These are phyloP conservation scores for Bembecia ichneumoniformis DNA, from an alignment of 2,888 invertebrate species.

Conservation along the genomic window DNA sequence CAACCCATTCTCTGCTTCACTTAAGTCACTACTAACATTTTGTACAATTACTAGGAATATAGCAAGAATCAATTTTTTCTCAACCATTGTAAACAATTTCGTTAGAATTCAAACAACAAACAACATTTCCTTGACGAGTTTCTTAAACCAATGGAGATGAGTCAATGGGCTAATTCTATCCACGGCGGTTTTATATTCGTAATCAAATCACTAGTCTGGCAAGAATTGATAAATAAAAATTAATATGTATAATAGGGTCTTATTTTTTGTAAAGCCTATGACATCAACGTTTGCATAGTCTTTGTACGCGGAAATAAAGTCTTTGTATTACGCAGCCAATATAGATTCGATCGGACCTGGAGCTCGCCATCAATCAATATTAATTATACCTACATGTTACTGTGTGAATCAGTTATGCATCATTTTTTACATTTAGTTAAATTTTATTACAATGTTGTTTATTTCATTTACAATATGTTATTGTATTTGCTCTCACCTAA, in stretches of 20 bases:
- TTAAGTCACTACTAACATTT: slow-evolving; percentile 18
- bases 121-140: slow-evolving; percentile 36
- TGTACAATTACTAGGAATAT: slow-evolving; percentile 12
- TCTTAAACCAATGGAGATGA: slow-evolving; percentile 44
- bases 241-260: slow-evolving; percentile 7
- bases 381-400: background rate
- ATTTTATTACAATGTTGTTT: no score
- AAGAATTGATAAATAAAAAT: slow-evolving; percentile 26
- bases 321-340: background rate
- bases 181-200: slow-evolving; percentile 30
- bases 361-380: slow-evolving; percentile 4
- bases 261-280: slow-evolving; percentile 21
- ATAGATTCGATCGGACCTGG: slow-evolving; percentile 11
- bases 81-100: slow-evolving; percentile 17
- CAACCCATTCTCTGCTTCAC: slow-evolving; percentile 13
- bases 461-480: no score
- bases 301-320: slow-evolving; percentile 16
- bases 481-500: no score
- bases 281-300: slow-evolving; percentile 26
- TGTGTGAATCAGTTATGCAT: background rate
- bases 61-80: slow-evolving; percentile 12
- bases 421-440: no score
- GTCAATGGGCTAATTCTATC: slow-evolving; percentile 25
- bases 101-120: slow-evolving; percentile 10
- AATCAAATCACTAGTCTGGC: slow-evolving; percentile 49